A percentile compares a stretch with the other conserved stretches of the same genome.
Conservation (phyloP, 2,113 vertebrate genomes). For the Phylloscopus trochiloides region DNA sequence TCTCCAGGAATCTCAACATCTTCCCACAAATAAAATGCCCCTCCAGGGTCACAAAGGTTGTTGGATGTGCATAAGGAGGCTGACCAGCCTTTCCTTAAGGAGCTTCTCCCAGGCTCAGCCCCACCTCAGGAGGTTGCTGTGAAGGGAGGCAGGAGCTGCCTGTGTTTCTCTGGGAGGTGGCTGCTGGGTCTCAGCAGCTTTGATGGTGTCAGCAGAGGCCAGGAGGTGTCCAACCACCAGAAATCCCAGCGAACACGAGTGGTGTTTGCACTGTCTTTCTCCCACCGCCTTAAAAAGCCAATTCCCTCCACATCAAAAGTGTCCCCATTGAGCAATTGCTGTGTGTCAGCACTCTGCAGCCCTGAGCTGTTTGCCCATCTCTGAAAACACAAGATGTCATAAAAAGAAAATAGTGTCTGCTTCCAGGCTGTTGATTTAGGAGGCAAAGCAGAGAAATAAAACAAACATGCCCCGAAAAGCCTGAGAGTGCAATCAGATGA, state of each 20-base stretch:
- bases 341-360: slow-evolving; percentile 41
- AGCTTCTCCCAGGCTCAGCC: neutral
- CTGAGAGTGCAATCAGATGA: neutral
- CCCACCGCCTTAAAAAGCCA: slow-evolving; percentile 30
- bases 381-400: slow-evolving; percentile 38
- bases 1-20: neutral
- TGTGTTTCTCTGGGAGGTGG: neutral
- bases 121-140: neutral
- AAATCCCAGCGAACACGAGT: neutral
- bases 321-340: slow-evolving; percentile 28
- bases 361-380: neutral
- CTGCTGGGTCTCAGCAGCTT: neutral
- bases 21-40: neutral
- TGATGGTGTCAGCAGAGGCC: slow-evolving; percentile 34
- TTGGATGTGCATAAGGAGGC: neutral
- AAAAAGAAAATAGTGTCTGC: slow-evolving; percentile 17
- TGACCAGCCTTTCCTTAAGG: neutral
- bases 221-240: neutral
- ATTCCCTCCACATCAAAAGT: slow-evolving; percentile 49
- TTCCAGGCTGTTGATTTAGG: slow-evolving; percentile 35
- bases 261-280: slow-evolving; percentile 17
- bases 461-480: neutral
- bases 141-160: neutral
- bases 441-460: slow-evolving; percentile 27
- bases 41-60: neutral